A percentile compares a stretch with the other conserved stretches of the same genome.
These are phyloP conservation scores for Rhinogobius similis DNA, from an alignment of 2,113 vertebrate genomes.

Conservation along the genomic window DNA sequence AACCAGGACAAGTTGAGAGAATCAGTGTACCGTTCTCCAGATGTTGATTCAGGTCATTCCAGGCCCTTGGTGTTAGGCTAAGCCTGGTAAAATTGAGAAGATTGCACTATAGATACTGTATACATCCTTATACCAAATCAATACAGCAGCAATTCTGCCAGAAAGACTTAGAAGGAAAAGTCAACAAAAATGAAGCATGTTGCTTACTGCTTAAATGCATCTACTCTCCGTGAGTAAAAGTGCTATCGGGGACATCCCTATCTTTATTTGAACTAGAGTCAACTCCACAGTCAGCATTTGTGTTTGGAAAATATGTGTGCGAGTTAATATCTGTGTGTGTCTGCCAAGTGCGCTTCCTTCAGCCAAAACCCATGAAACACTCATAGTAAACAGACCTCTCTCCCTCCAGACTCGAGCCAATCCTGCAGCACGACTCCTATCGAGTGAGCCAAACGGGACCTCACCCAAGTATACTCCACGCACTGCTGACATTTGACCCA, in stretches of 20 bases:
- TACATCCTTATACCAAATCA: neutral
- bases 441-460: slow-evolving; percentile 62
- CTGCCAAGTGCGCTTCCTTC: slow-evolving; percentile 59
- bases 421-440: slow-evolving; percentile 63
- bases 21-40: no score
- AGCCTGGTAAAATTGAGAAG: neutral
- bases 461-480: slow-evolving; percentile 38
- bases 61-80: neutral
- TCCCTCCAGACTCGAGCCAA: slow-evolving; percentile 72
- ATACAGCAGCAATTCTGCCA: neutral
- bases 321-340: slow-evolving; percentile 52
- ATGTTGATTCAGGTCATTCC: no score
- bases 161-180: no score
- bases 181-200: neutral
- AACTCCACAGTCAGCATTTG: slow-evolving; percentile 31
- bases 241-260: slow-evolving; percentile 9
- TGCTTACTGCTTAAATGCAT: neutral
- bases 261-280: slow-evolving; percentile 16
- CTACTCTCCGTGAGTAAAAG: neutral
- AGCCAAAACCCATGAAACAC: slow-evolving; percentile 53
- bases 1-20: no score
- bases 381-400: slow-evolving; percentile 60
- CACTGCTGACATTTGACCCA: slow-evolving; percentile 26
- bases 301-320: slow-evolving; percentile 52
- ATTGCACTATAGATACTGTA: neutral